Base-by-base conservation (phyloP, 2,113 vertebrate genomes). In the Merops nubicus region DNA sequence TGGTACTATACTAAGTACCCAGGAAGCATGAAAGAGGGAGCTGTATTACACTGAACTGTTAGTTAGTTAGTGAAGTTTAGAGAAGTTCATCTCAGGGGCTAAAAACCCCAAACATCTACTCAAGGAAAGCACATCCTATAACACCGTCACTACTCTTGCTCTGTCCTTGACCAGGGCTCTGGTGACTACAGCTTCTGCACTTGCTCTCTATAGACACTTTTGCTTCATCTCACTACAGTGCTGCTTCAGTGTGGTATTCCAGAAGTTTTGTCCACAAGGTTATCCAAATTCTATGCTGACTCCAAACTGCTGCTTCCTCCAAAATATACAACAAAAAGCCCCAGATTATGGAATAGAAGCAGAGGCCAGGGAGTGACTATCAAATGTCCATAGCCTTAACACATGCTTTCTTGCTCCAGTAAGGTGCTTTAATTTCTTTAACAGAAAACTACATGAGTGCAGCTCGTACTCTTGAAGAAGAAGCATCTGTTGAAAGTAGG, bases 331-430 rank as follows among this genome's bases (percentile, higher is more conserved):
- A 17, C 21, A 87, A 26, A 1, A 83, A 65, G 18, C 9, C 54
- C 12, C 15, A 40, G 12, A 12, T 29, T 29, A 70, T 3, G 15
- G 33, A 81, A 76, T 43, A 69, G 74, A 84, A 81, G 33, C 42
- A 26, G n/a, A 84, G 28, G 34, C 19, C 50, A 69, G 69, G 23
- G 11, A 78, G 9, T 28, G 26, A 56, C 21, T 47, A 8, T 28
- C 8, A 50, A 21, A 33, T 36, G 23, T 36, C 83, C 72, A 68
- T 4, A 63, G 33, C 23, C 22, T 82, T 34, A 10, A 51, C 10
- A 45, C 1, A 1, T 2, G 53, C 11, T 72, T 47, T 20, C 25
- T 20, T 1, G 0, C 28, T 53, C 25, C 56, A 22, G 16, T 22
- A 9, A 57, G 40, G 40, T 47, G 12, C 7, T 70, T 82, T 4